Evolutionary conservation across 1,140 invertebrate species (phyloP).

Genomic region (Andrena cerasifolii): DNA sequence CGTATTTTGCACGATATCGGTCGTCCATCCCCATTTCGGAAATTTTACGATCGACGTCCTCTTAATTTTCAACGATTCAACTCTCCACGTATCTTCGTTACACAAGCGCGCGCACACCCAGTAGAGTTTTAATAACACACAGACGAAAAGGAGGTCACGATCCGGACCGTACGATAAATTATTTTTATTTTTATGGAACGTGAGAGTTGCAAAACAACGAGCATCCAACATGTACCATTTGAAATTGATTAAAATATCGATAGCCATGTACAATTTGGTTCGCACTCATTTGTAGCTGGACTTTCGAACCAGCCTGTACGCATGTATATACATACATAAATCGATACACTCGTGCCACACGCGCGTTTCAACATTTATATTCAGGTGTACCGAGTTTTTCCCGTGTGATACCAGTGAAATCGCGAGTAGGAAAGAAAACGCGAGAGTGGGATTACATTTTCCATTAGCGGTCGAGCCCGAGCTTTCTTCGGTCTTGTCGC

Average conservation of each 20-base stretch:
- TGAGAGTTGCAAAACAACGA: too few relatives aligned
- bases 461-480: slow-evolving; percentile 60
- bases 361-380: not conserved
- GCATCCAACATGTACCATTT: too few relatives aligned
- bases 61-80: slow-evolving; percentile 36
- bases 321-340: too few relatives aligned
- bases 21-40: slow-evolving; percentile 23
- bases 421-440: slow-evolving; percentile 9
- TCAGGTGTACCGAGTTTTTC: slow-evolving; percentile 14
- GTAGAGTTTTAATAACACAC: too few relatives aligned
- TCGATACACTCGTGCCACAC: not conserved
- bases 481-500: slow-evolving; percentile 65
- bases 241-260: not conserved
- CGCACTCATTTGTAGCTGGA: not conserved
- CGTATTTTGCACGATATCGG: slow-evolving; percentile 24
- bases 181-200: not conserved
- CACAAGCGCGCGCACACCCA: slow-evolving; percentile 5
- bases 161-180: too few relatives aligned
- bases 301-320: not conserved
- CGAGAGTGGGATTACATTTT: slow-evolving; percentile 65
- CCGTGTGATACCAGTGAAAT: slow-evolving; percentile 37
- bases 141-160: too few relatives aligned
- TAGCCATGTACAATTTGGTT: not conserved
- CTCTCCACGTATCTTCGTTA: slow-evolving; percentile 37
- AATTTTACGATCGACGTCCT: slow-evolving; percentile 6